phyloP scores from a whole-genome alignment of 2,797 vertebrate species.

The Melanotaenia boesemani region DNA sequence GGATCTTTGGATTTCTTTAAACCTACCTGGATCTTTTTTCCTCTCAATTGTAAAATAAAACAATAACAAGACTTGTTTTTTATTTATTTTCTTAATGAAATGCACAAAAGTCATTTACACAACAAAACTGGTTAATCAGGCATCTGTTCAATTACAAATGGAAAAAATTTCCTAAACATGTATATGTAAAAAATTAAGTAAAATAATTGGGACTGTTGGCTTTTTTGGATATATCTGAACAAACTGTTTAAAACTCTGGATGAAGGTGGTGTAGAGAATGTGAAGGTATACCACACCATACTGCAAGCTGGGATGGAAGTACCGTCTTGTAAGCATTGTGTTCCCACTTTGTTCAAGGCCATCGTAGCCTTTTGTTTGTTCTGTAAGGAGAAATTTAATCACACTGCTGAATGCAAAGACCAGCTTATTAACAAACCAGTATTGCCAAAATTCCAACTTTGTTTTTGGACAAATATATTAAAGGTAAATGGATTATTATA shows the following conservation, averaged over 20 bases:
- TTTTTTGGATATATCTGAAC: no score
- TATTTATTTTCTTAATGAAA: not conserved
- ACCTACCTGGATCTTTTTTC: not conserved
- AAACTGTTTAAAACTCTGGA: no score
- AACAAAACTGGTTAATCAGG: not conserved
- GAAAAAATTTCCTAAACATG: not conserved
- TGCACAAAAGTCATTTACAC: not conserved
- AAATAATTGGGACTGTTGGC: not conserved
- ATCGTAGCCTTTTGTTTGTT: not conserved
- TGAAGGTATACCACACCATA: no score
- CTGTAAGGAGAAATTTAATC: not conserved
- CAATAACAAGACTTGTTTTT: not conserved
- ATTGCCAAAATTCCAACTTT: not conserved
- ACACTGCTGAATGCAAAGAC: not conserved
- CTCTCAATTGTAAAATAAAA: constrained; percentile 5
- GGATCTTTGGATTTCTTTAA: not conserved
- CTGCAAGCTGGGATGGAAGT: no score
- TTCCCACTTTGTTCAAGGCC: not conserved
- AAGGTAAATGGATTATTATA: not conserved
- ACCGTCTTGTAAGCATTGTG: not conserved
- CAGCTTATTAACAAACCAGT: not conserved
- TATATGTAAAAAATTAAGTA: not conserved
- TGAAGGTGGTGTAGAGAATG: no score
- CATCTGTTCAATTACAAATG: not conserved
- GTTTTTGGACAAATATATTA: no score